Evolutionary conservation across 2,797 vertebrate species (phyloP).

Genomic region (Crypturellus tataupa): DNA sequence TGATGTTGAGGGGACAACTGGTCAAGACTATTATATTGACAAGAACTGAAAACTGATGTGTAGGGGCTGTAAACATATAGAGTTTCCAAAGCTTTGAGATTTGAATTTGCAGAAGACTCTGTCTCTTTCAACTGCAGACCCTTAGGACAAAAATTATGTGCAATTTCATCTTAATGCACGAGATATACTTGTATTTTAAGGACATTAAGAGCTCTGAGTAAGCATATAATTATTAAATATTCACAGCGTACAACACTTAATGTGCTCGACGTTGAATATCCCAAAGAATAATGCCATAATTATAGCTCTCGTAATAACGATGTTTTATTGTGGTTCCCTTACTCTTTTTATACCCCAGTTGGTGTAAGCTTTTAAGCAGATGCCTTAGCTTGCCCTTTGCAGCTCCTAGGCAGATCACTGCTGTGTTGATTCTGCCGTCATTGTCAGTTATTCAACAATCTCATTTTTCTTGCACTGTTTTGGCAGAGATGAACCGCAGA

Average conservation of each 20-base stretch:
- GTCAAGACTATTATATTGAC: background rate
- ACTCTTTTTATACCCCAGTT: conserved; percentile 27
- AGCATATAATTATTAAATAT: conserved; percentile 68
- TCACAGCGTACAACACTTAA: background rate
- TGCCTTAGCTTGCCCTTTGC: conserved; percentile 59
- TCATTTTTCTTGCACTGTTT: conserved; percentile 68
- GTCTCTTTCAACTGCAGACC: background rate
- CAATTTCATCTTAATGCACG: conserved; percentile 32
- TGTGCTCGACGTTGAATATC: background rate
- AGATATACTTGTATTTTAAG: conserved; percentile 46
- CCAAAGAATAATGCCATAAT: conserved; percentile 30
- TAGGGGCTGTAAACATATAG: background rate
- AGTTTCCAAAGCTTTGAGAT: conserved; percentile 8
- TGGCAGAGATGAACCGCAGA: conserved; percentile 48
- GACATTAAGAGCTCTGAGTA: background rate
- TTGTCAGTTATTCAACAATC: conserved; percentile 59
- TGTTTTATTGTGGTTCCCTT: conserved; percentile 4
- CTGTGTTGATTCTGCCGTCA: conserved; percentile 37
- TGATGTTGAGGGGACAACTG: background rate
- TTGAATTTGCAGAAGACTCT: conserved; percentile 6
- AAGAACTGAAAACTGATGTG: background rate
- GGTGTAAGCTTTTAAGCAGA: conserved; percentile 42
- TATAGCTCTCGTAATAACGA: conserved; percentile 48
- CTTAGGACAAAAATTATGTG: conserved; percentile 32
- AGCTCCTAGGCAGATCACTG: conserved; percentile 51